phyloP scores from a whole-genome alignment of 2,888 invertebrate genomes.

The Clivina fossor region DNA sequence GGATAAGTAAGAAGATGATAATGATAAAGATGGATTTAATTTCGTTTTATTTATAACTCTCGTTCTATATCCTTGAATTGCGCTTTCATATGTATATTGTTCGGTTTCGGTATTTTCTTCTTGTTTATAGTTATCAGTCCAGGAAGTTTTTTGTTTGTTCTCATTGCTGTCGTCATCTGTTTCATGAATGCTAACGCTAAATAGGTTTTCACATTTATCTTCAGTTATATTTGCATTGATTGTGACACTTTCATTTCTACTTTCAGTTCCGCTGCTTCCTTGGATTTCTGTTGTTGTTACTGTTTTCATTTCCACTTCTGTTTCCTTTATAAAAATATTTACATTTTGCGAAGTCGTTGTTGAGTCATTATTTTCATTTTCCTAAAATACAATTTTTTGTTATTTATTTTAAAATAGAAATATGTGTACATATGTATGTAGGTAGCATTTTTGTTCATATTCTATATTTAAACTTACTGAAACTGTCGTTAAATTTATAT shows the following conservation, averaged over 20 bases:
- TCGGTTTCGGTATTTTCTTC: constrained; percentile 61
- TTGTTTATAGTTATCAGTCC: constrained; percentile 49
- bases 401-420: neutral
- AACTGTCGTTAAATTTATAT: neutral
- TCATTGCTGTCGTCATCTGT: no score
- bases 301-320: neutral
- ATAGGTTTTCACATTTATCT: no score
- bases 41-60: constrained; percentile 61
- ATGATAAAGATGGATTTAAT: constrained; percentile 46
- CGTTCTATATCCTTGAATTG: constrained; percentile 83
- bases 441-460: neutral
- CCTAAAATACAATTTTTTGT: neutral
- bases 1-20: constrained; percentile 3
- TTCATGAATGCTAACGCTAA: no score
- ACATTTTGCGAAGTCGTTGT: no score
- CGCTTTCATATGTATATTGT: constrained; percentile 85
- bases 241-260: constrained; percentile 2
- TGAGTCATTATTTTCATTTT: neutral
- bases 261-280: constrained; percentile 1
- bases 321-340: no score
- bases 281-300: neutral
- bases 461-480: no score
- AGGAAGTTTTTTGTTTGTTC: no score
- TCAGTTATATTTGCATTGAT: no score
- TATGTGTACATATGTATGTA: neutral